These are phyloP conservation scores for Drosophila arawakana DNA, from an alignment of 1,140 invertebrate species.

Conservation along the genomic window DNA sequence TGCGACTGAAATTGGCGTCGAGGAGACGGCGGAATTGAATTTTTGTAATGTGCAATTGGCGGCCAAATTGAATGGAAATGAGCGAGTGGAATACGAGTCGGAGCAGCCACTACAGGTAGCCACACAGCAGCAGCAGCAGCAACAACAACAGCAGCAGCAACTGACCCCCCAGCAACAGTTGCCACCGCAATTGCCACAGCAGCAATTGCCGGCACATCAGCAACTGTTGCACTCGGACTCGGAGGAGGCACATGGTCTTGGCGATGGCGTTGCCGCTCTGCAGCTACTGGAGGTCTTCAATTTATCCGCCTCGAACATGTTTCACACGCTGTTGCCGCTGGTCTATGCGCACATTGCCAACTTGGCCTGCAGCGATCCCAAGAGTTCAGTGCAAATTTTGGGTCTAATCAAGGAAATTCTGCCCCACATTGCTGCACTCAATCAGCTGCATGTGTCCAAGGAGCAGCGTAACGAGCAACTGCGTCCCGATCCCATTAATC, in stretches of 20 bases:
- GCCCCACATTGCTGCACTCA: conserved; percentile 94
- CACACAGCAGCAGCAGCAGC: conserved; percentile 22
- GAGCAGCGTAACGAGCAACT: conserved; percentile 68
- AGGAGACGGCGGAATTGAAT: conserved; percentile 72
- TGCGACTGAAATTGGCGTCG: conserved; percentile 80
- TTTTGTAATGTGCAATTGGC: conserved; percentile 68
- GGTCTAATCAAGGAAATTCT: conserved; percentile 95
- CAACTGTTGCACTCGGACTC: conserved; percentile 62
- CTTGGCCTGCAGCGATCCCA: conserved; percentile 91
- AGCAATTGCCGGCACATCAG: conserved; percentile 29
- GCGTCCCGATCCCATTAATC: conserved; percentile 36
- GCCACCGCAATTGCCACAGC: conserved; percentile 12
- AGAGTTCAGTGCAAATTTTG: conserved; percentile 96
- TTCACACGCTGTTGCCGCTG: conserved; percentile 91
- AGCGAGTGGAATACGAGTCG: conserved; percentile 70
- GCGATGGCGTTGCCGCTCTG: conserved; percentile 47
- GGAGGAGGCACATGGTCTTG: conserved; percentile 60
- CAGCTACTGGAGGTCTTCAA: conserved; percentile 82
- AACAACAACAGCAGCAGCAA: conserved; percentile 35
- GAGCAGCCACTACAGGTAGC: conserved; percentile 40
- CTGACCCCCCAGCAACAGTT: conserved; percentile 41
- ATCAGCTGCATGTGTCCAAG: conserved; percentile 87
- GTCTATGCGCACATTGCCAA: conserved; percentile 93
- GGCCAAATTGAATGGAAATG: conserved; percentile 83
- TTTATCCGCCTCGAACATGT: conserved; percentile 85